Conservation (phyloP, 2,888 invertebrate genomes). For the Cephonodes hylas region DNA sequence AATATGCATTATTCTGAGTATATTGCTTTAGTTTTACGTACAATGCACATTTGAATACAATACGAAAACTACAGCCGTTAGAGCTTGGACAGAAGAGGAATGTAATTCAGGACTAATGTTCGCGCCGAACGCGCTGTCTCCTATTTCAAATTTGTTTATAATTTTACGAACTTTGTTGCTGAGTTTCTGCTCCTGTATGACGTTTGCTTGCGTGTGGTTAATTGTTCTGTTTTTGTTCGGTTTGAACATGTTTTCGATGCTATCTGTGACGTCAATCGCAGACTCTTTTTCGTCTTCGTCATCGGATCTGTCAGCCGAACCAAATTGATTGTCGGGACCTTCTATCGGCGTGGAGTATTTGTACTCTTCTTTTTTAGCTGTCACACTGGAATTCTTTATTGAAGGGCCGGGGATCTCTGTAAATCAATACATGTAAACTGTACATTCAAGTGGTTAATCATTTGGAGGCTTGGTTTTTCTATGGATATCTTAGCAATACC, state of each 20-base stretch:
- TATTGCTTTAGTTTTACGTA: conserved; percentile 46
- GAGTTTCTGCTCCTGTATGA: conserved; percentile 57
- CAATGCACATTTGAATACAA: conserved; percentile 28
- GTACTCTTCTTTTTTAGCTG: conserved; percentile 80
- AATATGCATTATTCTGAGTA: not conserved
- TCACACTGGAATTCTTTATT: conserved; percentile 77
- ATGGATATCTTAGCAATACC: too few species aligned
- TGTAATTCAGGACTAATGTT: conserved; percentile 32
- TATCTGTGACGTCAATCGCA: conserved; percentile 35
- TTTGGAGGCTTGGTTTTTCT: not conserved
- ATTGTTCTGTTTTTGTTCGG: conserved; percentile 53
- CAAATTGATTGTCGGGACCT: conserved; percentile 84
- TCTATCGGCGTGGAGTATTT: conserved; percentile 68
- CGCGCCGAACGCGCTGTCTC: conserved; percentile 33
- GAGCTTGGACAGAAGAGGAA: conserved; percentile 22
- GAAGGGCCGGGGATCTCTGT: conserved; percentile 90
- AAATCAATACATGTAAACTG: conserved; percentile 22
- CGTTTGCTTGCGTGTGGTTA: conserved; percentile 37
- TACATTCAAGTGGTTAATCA: not conserved
- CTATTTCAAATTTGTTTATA: conserved; percentile 56
- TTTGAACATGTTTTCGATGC: conserved; percentile 16
- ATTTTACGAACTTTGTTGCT: conserved; percentile 71
- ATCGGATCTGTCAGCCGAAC: conserved; percentile 86
- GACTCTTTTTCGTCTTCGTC: conserved; percentile 79
- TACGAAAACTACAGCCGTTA: conserved; percentile 23